These are phyloP conservation scores for Oreamnos americanus DNA, from an alignment of 2,113 vertebrate species.

Conservation along the genomic window DNA sequence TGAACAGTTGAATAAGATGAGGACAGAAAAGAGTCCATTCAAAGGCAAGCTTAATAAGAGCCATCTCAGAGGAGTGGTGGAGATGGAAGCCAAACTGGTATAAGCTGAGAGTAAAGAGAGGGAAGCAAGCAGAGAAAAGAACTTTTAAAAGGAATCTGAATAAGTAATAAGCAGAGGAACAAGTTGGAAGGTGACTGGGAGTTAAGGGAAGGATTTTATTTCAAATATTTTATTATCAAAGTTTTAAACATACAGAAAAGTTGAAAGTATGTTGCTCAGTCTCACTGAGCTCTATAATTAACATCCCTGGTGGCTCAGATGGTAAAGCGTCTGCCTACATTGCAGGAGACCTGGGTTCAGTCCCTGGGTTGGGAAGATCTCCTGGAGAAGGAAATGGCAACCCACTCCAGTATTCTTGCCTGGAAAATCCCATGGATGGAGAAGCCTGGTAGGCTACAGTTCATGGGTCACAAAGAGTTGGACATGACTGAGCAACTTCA, in stretches of 20 bases:
- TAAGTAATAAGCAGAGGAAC: neutral
- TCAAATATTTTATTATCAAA: neutral
- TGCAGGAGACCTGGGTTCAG: no score
- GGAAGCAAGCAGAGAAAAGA: neutral
- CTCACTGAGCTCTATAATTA: neutral
- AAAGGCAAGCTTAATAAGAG: neutral
- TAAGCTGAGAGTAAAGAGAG: neutral
- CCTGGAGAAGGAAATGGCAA: no score
- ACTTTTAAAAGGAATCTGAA: neutral
- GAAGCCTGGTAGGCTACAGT: no score
- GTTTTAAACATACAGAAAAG: neutral
- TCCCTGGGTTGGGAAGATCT: no score
- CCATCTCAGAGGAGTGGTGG: neutral
- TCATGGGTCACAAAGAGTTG: no score
- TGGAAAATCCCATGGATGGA: no score
- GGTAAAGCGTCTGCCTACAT: no score
- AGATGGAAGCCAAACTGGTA: neutral
- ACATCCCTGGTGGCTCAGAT: neutral
- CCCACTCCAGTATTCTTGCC: no score
- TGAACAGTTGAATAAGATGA: neutral
- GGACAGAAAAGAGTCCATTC: neutral
- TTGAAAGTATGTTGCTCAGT: neutral
- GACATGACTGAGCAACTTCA: no score
- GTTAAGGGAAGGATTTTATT: conserved; percentile 7
- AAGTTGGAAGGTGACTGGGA: neutral